Conservation (phyloP, 2,113 vertebrate species). For the Furnarius figulus region DNA sequence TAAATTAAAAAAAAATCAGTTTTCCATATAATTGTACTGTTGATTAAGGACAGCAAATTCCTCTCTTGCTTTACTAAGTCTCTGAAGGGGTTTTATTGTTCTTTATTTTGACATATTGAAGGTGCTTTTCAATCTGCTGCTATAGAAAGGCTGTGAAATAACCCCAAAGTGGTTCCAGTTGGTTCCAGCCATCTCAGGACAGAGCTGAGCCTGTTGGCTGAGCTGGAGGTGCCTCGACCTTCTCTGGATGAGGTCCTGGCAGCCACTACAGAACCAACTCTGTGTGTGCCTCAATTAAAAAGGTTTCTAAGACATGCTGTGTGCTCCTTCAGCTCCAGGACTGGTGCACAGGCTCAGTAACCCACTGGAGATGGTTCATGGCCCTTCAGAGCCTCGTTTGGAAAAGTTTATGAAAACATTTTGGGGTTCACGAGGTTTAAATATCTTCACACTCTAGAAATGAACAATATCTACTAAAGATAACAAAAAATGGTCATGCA, state of each 20-base stretch:
- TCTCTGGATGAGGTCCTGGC: neutral
- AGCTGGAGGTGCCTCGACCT: neutral
- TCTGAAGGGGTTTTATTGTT: neutral
- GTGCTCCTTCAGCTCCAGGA: neutral
- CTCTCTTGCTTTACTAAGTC: neutral
- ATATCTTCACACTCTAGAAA: neutral
- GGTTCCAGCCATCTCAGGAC: accelerated
- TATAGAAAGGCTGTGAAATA: neutral
- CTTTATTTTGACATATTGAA: neutral
- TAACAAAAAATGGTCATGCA: neutral
- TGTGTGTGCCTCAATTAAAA: neutral
- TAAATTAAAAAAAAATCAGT: neutral
- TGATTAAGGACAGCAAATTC: neutral
- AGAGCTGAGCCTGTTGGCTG: neutral
- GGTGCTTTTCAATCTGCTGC: neutral
- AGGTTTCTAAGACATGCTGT: neutral
- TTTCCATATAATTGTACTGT: neutral
- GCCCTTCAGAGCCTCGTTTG: neutral
- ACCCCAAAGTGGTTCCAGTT: neutral
- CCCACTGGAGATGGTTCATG: neutral
- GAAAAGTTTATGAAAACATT: neutral
- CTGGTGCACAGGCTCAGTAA: neutral
- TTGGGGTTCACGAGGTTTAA: neutral
- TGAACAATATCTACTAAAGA: neutral
- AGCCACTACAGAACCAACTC: neutral